A percentile compares a stretch with the other conserved stretches of the same genome.
These are phyloP conservation scores for Cladorhizidae sp. DNA, from an alignment of 37 sponge, comb jelly and placozoan species.

Conservation along the genomic window DNA sequence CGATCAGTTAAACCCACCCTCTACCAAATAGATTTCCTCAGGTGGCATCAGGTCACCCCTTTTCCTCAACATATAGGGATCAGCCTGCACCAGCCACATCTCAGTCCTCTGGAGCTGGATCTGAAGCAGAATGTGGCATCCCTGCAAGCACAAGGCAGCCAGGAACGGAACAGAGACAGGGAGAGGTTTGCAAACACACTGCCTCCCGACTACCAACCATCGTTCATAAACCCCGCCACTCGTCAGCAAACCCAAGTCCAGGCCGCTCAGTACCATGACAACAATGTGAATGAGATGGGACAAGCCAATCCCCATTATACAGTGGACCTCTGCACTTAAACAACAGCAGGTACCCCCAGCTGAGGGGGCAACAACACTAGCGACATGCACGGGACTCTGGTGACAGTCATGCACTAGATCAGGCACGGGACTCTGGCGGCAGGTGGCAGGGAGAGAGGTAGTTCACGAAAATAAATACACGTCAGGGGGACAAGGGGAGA, in stretches of 20 bases:
- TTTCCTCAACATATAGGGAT: not conserved
- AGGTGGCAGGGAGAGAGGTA: not conserved
- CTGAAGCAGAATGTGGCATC: not conserved
- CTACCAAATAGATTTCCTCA: not conserved
- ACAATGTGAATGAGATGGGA: not conserved
- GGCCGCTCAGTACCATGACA: constrained; percentile 1
- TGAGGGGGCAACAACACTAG: not conserved
- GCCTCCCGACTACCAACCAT: constrained; percentile 4
- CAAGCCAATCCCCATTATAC: not conserved
- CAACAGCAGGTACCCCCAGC: constrained; percentile 1
- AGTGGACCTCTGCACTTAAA: not conserved
- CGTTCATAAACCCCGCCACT: too few relatives aligned
- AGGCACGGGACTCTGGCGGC: not conserved
- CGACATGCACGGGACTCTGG: not conserved
- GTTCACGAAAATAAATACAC: not conserved
- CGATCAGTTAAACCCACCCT: not conserved
- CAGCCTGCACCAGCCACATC: not conserved
- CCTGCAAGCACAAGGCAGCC: too few relatives aligned
- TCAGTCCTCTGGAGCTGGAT: too few relatives aligned
- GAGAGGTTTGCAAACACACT: constrained; percentile 7
- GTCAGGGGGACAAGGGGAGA: not conserved
- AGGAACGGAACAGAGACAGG: constrained; percentile 6
- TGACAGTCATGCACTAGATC: not conserved
- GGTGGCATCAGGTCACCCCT: not conserved
- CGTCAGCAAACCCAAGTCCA: not conserved